Evolutionary conservation across 2,797 vertebrate species (phyloP).

Genomic region (Coregonus suidteri): DNA sequence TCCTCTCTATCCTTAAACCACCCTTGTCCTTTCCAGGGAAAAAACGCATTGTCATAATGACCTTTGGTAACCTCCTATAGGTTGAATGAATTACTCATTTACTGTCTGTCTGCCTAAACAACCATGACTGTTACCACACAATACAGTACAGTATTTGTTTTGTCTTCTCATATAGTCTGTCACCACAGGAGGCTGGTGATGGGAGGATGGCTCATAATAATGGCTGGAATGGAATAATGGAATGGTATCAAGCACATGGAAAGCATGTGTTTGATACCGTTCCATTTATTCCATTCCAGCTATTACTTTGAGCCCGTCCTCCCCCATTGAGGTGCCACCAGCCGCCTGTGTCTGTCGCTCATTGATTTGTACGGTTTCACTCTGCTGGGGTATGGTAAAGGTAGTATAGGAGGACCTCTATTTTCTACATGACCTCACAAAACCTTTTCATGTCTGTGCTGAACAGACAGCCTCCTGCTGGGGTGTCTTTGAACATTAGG

Average conservation of each 20-base stretch:
- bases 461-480: too few relatives aligned
- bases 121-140: not conserved
- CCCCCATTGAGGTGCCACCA: too few relatives aligned
- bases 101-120: not conserved
- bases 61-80: not conserved
- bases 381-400: not conserved
- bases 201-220: too few relatives aligned
- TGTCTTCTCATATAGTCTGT: not conserved
- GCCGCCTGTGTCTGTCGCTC: not conserved
- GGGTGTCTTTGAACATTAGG: too few relatives aligned
- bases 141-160: not conserved
- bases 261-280: too few relatives aligned
- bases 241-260: too few relatives aligned
- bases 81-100: not conserved
- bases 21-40: not conserved
- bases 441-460: not conserved
- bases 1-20: not conserved
- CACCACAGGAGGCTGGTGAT: too few relatives aligned
- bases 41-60: not conserved
- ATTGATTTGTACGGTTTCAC: not conserved
- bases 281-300: too few relatives aligned
- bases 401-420: not conserved
- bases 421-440: not conserved
- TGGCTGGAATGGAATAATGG: too few relatives aligned
- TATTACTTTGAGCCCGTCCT: too few relatives aligned